Evolutionary conservation across 2,797 vertebrate species (phyloP), one percentile per base, ranked within the genome.

Genomic region (Tapera naevia): DNA sequence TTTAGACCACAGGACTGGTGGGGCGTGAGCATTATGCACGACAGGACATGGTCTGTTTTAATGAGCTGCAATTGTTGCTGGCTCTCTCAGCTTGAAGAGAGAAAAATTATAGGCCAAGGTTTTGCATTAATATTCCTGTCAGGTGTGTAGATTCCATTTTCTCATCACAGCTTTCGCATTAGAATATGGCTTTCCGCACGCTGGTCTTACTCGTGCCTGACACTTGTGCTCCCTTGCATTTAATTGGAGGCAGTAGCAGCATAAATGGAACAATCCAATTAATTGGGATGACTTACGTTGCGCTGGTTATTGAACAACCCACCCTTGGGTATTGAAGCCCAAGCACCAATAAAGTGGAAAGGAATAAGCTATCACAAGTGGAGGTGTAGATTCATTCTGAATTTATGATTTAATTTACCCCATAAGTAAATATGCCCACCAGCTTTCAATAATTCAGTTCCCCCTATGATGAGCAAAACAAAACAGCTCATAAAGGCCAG

Each of bases 91-190:
- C 46, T 58, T 51, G 78, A 87, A 82, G 64, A 67, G 87, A 71
- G 51, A 73, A 74, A 76, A 94, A 94, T 87, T 84, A 72, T 71
- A 94, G 93, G 91, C 94, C 94, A 94, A 88, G 74, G 57, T 87
- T 96, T 92, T 72, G 60, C 61, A 78, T 96, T 94, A 94, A 87
- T 94, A 97, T 96, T 97, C 93, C 69, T 9, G 0, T 91, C 89
- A 87, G 86, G 78, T 94, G 56, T 9, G 0, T n/a, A 80, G 89
- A 73, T 90, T 94, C 65, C 88, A 82, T 96, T 95, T 93, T 88
- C 91, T 90, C 72, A 74, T 86, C 88, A 80, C 89, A 67, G 78
- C 64, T 94, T 82, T 86, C 80, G 74, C 91, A 85, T 94, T 76
- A 88, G 86, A 80, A 79, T 70, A 66, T 57, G 91, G 50, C 79